Evolutionary conservation across 2,888 invertebrate genomes (phyloP).

Genomic region (Lacanobia wlatinum): DNA sequence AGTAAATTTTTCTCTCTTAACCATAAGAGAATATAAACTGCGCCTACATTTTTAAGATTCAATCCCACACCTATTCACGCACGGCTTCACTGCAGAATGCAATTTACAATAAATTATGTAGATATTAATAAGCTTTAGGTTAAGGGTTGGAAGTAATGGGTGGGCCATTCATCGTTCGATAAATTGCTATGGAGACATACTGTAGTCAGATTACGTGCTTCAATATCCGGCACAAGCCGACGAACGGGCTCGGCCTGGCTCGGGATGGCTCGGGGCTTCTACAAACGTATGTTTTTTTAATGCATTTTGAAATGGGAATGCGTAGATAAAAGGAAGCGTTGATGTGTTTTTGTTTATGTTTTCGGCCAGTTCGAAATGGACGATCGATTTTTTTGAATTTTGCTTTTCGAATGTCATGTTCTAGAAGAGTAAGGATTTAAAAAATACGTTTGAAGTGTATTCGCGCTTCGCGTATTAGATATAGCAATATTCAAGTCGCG

Average conservation of each 20-base stretch:
- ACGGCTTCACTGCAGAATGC: conserved; percentile 86
- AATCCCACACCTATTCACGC: conserved; percentile 76
- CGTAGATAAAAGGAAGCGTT: conserved; percentile 58
- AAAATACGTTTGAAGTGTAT: not conserved
- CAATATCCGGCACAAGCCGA: conserved; percentile 88
- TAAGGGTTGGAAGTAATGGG: conserved; percentile 89
- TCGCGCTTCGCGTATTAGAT: not conserved
- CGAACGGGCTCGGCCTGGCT: conserved; percentile 61
- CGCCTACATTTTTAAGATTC: conserved; percentile 65
- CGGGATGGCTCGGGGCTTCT: conserved; percentile 21
- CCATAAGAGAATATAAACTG: conserved; percentile 10
- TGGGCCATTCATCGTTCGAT: conserved; percentile 88
- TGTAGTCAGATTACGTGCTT: conserved; percentile 90
- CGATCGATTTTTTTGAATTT: conserved; percentile 28
- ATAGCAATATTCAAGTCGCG: conserved; percentile 34
- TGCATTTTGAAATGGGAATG: conserved; percentile 59
- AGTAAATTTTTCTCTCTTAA: not conserved
- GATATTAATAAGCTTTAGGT: conserved; percentile 90
- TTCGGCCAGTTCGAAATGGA: conserved; percentile 34
- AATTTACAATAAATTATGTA: conserved; percentile 91
- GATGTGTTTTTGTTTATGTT: conserved; percentile 60
- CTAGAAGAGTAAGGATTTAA: not conserved
- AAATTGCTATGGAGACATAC: conserved; percentile 89
- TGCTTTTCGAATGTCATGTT: conserved; percentile 8
- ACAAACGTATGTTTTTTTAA: conserved; percentile 61